These are phyloP conservation scores for Bambusicola thoracicus DNA, from an alignment of 2,113 vertebrate genomes.

Conservation along the genomic window DNA sequence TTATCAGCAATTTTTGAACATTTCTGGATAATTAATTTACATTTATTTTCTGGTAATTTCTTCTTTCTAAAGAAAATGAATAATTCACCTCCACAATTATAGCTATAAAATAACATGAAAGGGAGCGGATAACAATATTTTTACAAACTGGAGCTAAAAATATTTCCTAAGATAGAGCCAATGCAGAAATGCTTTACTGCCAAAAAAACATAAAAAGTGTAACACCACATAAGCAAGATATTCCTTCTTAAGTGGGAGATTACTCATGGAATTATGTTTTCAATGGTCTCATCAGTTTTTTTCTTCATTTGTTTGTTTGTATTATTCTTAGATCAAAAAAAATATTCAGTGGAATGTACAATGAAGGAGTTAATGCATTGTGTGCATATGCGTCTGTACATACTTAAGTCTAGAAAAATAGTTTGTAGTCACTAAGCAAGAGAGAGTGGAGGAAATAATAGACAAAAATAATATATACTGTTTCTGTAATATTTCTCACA, in stretches of 20 bases:
- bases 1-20: background rate
- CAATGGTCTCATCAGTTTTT: background rate
- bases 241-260: background rate
- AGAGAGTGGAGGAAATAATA: background rate
- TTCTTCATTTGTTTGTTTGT: background rate
- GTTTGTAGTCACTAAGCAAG: background rate
- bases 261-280: background rate
- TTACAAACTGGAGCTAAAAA: background rate
- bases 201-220: background rate
- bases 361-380: background rate
- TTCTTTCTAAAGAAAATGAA: background rate
- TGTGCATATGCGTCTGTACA: background rate
- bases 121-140: background rate
- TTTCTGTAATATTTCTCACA: background rate
- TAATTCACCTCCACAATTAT: background rate
- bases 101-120: background rate
- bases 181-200: background rate
- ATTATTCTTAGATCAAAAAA: fast-evolving
- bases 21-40: background rate
- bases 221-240: background rate
- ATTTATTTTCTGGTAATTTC: background rate
- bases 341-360: background rate
- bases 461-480: background rate
- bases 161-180: background rate
- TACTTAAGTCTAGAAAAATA: background rate